These are phyloP conservation scores for Euura lappo DNA, from an alignment of 1,140 invertebrate genomes.

Conservation along the genomic window DNA sequence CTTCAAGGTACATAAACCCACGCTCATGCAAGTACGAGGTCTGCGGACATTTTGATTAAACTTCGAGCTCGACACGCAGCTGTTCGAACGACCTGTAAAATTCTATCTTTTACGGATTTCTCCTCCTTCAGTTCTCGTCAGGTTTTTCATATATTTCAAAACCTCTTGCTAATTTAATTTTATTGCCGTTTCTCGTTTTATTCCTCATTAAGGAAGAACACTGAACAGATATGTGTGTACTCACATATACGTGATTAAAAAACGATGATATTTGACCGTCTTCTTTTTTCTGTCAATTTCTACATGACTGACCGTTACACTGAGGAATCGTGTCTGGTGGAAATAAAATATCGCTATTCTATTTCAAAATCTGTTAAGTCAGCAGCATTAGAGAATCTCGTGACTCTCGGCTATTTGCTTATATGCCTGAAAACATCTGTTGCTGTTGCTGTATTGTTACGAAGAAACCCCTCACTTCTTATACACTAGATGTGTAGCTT, in stretches of 20 bases:
- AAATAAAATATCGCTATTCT: slow-evolving; percentile 7
- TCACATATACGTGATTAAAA: background rate
- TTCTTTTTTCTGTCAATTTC: no score
- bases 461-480: no score
- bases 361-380: slow-evolving; percentile 46
- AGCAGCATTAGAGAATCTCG: slow-evolving; percentile 21
- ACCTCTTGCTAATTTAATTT: background rate
- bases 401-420: background rate
- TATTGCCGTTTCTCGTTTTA: background rate
- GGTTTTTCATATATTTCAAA: no score
- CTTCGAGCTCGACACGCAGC: no score
- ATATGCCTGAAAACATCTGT: background rate
- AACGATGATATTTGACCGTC: background rate
- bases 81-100: no score
- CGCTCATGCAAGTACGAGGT: background rate
- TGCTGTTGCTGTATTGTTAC: background rate
- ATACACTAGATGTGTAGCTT: no score
- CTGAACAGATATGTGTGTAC: background rate
- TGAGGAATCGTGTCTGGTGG: background rate
- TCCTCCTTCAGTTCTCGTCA: no score
- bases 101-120: no score
- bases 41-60: no score
- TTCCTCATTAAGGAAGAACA: background rate
- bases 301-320: background rate
- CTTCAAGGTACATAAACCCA: background rate